Percentiles rank a stretch among this genome's conserved stretches.
These are phyloP conservation scores for Aplochiton taeniatus DNA, from an alignment of 2,797 vertebrate species.

Conservation along the genomic window DNA sequence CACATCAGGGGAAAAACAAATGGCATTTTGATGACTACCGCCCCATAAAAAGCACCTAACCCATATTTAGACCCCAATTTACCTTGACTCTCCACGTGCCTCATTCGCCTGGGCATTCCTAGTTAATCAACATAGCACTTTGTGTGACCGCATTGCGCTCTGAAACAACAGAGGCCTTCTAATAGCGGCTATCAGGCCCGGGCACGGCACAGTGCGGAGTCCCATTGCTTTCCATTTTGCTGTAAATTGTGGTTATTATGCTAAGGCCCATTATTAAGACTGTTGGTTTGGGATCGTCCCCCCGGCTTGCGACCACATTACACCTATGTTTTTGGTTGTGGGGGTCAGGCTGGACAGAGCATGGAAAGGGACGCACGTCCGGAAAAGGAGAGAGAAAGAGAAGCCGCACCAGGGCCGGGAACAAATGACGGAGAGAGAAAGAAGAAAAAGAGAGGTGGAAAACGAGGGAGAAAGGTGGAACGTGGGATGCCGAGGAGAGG, in stretches of 20 bases:
- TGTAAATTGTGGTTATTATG: constrained; percentile 65
- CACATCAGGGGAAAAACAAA: constrained; percentile 60
- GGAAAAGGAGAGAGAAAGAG: neutral
- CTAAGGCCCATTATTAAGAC: constrained; percentile 68
- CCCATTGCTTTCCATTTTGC: constrained; percentile 71
- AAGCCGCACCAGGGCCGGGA: no score
- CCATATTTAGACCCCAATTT: constrained; percentile 50
- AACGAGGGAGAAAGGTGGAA: neutral
- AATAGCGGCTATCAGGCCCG: constrained; percentile 52
- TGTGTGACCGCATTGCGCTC: constrained; percentile 52
- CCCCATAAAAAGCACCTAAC: constrained; percentile 50
- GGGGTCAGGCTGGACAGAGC: constrained; percentile 17
- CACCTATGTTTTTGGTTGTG: constrained; percentile 5
- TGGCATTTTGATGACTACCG: constrained; percentile 58
- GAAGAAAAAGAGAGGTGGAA: neutral
- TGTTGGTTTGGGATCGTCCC: constrained; percentile 50
- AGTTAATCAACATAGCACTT: constrained; percentile 67
- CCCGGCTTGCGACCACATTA: constrained; percentile 19
- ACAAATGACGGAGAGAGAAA: neutral
- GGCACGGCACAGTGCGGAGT: constrained; percentile 28
- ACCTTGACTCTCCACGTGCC: constrained; percentile 46
- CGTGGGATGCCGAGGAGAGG: neutral
- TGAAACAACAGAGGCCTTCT: constrained; percentile 49
- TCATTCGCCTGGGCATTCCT: constrained; percentile 61
- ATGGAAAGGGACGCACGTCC: constrained; percentile 3